Evolutionary conservation across 1,140 invertebrate genomes (phyloP), one percentile per base, ranked within the genome.

Genomic region (Tetragonula clypearis): DNA sequence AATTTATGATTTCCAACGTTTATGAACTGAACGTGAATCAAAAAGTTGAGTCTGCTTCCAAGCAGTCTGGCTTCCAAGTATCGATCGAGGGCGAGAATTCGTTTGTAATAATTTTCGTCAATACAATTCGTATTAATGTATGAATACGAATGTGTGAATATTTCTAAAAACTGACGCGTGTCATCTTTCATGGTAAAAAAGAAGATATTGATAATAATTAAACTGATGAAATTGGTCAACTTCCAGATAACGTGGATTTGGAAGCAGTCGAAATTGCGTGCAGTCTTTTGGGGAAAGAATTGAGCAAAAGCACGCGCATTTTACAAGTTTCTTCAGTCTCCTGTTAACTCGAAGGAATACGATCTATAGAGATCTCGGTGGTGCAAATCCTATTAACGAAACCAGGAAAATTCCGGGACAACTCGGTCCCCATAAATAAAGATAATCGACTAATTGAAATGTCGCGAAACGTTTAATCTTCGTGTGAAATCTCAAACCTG

Each of bases 371-470:
- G 68, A 69, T 69, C 68, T 35, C 17, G 68, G 5, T 30, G 68
- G 19, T 19, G 30, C 68, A 41, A 41, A 69, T 69, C 35, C 17
- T 35, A 41, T 69, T 69, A 69, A 69, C 35, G 68, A 41, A 69
- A 41, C 30, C 30, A 21, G 68, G 30, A 69, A 69, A 69, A 69
- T 30, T 26, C 19, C 35, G 30, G 17, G 9, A 3, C 30, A 30
- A 9, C 17, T 71, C 21, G 49, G 41, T 23, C 12, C 21, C 60
- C 23, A 78, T 66, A 79, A 79, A 68, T 35, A 55, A 69, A 55
- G 21, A 21, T 55, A 56, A 79, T 79, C n/a, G 77, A 55, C 65
- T 79, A 79, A 79, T 79, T 79, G 77, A 68, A 79, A 55, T 49
- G 55, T 14, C 6, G 1, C 6, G 49, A 26, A 65, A 79, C 49